phyloP scores from a whole-genome alignment of 2,113 vertebrate genomes.

The Thunnus maccoyii region DNA sequence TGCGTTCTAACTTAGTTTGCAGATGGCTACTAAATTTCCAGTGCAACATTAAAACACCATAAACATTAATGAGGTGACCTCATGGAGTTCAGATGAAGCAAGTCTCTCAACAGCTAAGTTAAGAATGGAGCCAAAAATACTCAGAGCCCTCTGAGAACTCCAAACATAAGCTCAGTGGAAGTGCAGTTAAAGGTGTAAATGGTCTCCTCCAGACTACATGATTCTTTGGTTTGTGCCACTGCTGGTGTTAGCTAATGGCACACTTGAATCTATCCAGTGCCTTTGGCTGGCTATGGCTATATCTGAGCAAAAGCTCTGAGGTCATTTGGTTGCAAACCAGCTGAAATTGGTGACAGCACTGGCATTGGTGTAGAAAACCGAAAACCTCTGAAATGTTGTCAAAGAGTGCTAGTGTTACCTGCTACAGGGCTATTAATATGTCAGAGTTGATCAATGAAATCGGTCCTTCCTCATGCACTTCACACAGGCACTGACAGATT shows the following conservation, averaged over 20 bases:
- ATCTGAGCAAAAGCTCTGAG: constrained; percentile 33
- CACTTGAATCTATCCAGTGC: constrained; percentile 18
- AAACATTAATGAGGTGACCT: constrained; percentile 55
- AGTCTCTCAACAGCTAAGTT: constrained; percentile 27
- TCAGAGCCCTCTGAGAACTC: constrained; percentile 2
- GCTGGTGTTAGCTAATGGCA: constrained; percentile 35
- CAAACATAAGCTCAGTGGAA: constrained; percentile 29
- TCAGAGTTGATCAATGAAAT: background rate
- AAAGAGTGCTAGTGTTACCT: background rate
- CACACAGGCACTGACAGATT: background rate
- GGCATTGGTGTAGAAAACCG: constrained; percentile 2
- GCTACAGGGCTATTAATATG: background rate
- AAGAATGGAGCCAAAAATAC: constrained; percentile 31
- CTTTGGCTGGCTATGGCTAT: background rate
- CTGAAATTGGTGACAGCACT: constrained; percentile 10
- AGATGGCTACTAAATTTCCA: constrained; percentile 41
- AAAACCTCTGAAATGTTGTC: constrained; percentile 19
- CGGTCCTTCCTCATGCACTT: background rate
- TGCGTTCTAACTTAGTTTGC: constrained; percentile 35
- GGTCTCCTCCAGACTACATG: constrained; percentile 57
- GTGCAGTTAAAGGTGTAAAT: constrained; percentile 67
- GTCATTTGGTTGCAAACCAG: constrained; percentile 37
- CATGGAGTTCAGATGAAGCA: constrained; percentile 47
- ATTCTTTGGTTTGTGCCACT: constrained; percentile 36
- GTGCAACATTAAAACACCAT: constrained; percentile 36